Base-by-base conservation (phyloP, 2,113 vertebrate genomes). In the Tauraco erythrolophus region DNA sequence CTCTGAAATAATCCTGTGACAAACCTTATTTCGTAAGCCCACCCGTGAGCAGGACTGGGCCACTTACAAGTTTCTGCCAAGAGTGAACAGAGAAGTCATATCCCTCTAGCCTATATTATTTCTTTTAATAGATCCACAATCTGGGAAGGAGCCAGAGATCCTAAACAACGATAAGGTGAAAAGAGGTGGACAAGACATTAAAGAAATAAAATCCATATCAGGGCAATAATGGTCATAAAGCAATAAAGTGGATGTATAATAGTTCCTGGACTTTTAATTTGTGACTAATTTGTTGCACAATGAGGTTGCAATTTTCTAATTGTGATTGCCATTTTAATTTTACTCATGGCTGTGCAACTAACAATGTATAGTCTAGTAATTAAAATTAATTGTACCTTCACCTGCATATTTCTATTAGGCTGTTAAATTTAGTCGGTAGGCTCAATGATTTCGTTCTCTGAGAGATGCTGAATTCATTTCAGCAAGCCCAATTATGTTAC, bases 261-360 rank as follows among this genome's bases (percentile, higher is more conserved):
- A 97, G 97, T 96, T 97, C 97, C 97, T 91, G 60, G 97, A 93
- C 97, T 98, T 98, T 97, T 98, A 98, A 98, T 98, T 98, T 98
- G 98, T 97, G 98, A 98, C 98, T 99, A 99, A 99, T 99, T 99
- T 99, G 98, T 99, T 98, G 98, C 99, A 99, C 99, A 99, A 97
- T 98, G 99, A 99, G 98, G 99, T 98, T 98, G 98, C 98, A 98
- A 98, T 98, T 98, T 98, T 98, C 98, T 99, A 99, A 99, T 99
- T 99, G 99, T 99, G 99, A 99, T 99, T 99, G 99, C 99, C 99
- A 99, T 98, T 99, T 99, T 99, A 99, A 99, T 99, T 99, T 99
- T 99, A 99, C 98, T 99, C 99, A 98, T 98, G 98, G 98, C 98
- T 98, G 99, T 99, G 99, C 98, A 98, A 98, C 98, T 99, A 99